Base-by-base conservation (phyloP, 1,140 invertebrate genomes). In the Wiebesia pumilae region DNA sequence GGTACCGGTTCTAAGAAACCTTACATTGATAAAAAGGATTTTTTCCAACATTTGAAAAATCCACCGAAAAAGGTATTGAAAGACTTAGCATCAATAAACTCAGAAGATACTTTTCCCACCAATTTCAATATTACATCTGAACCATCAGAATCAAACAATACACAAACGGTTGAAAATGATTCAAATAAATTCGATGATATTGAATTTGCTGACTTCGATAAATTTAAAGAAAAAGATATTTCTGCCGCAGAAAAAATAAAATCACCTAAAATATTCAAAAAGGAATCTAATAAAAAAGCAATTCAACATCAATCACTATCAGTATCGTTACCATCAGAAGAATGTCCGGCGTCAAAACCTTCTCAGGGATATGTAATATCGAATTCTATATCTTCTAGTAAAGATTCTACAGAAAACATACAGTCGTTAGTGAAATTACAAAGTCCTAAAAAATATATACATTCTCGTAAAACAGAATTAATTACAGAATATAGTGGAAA, bases 1-100 rank as follows among this genome's bases (percentile, higher is more conserved):
- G 97, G 97, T 90, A 98, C 97, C 88, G 97, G 97, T 89, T 95
- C 96, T 92, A 97, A 96, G 93, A 97, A 97, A 93, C 97, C 98
- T 73, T 98, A 98, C 94, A 95, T 98, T 89, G 97, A 98, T 95
- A 98, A 98, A 94, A 98, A 98, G 95, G 97, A 98, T 92, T 98
- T 98, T 94, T 98, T 98, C 95, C 97, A 98, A 94, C 97, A 98
- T 90, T 94, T 98, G 87, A 98, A 98, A 95, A 98, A 98, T 94
- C 97, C 97, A 87, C 97, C 97, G 81, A 98, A 98, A 94, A 98
- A 98, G 94, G 96, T 97, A 33, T 94, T 98, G 73, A 98, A 98
- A 94, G 97, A 98, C 92, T 94, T 98, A 89, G 96, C 96, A 16
- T 90, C 90, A 7, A 93, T 92, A 47, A 92, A 86, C 84, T 91